Base-by-base conservation (phyloP, 1,140 invertebrate genomes). In the Diploscapter pachys region DNA sequence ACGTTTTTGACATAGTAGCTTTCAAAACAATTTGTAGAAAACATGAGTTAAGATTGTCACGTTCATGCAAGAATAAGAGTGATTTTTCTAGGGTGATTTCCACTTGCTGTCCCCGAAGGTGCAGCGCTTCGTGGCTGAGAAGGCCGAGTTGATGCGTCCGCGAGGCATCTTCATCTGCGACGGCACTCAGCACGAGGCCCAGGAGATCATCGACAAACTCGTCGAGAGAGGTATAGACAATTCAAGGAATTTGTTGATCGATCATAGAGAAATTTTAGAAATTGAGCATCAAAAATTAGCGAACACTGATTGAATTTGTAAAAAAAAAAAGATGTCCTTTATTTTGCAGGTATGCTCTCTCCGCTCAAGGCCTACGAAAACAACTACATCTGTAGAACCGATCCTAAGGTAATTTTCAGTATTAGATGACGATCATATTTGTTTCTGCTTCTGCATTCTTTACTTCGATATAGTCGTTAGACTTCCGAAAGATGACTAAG, bases 381-480 rank as follows among this genome's bases (percentile, higher is more conserved):
- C 78, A 86, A 85, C 72, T 85, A 83, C 92, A 87, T 97, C 77
- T 92, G 95, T 2, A 90, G 91, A 81, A 99, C 96, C 2, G 96
- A 99, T 87, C 96, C 96, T 2, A 91, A 91, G 0, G 66, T 68
- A 9, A 6, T 52, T 6, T 11, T 11, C 48, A 54, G 53, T 31
- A 8, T 52, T 68, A 9, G 9, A n/a, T 6, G 51, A 9, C 66
- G 48, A 9, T 9, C 2, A 50, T 52, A 55, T 2, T 68, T 2
- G 6, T 55, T 68, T 52, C 57, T 11, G 57, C 57, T 11, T 59
- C 31, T 11, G 31, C 31, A 11, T 59, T 31, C 57, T 59, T 59
- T 59, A 11, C 31, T 59, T 31, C 9, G 2, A 31, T 59, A 11
- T 59, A 11, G 57, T 59, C 9, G 9, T 11, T 31, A 59, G 9